These are phyloP conservation scores for Pristis pectinata DNA, from an alignment of 2,797 vertebrate genomes.

Conservation along the genomic window DNA sequence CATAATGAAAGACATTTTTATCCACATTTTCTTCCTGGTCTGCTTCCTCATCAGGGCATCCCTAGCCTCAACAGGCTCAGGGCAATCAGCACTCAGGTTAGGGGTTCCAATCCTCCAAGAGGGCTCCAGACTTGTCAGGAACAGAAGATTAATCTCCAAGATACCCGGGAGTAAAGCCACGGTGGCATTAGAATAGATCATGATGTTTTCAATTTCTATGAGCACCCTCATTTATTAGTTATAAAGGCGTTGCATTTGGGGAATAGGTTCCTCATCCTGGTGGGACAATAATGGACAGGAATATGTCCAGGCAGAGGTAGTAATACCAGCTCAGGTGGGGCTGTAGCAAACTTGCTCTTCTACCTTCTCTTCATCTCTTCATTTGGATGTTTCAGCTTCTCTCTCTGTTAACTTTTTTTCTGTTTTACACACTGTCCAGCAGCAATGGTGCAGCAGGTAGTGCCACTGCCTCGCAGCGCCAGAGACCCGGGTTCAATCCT, in stretches of 20 bases:
- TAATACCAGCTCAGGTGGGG: neutral
- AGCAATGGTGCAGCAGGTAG: too few relatives aligned
- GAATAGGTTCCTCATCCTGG: too few relatives aligned
- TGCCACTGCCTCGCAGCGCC: too few relatives aligned
- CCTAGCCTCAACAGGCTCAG: neutral
- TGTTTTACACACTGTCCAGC: too few relatives aligned
- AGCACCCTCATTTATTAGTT: neutral
- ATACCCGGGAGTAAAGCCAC: neutral
- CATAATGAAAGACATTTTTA: constrained; percentile 24
- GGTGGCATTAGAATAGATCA: neutral
- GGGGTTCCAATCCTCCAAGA: neutral
- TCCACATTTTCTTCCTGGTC: neutral
- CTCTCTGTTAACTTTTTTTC: neutral
- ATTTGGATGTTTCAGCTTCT: neutral
- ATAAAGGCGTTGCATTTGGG: neutral
- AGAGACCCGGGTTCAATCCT: too few relatives aligned
- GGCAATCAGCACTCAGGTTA: neutral
- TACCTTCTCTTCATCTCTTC: neutral
- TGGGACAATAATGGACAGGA: neutral
- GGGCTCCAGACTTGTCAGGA: too few relatives aligned
- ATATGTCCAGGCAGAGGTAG: neutral
- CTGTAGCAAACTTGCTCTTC: neutral
- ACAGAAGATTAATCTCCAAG: neutral
- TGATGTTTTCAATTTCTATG: neutral
- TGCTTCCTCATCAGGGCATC: neutral